A percentile compares a stretch with the other conserved stretches of the same genome.
phyloP scores from a whole-genome alignment of 2,888 invertebrate genomes.

The Trachelus stipa region DNA sequence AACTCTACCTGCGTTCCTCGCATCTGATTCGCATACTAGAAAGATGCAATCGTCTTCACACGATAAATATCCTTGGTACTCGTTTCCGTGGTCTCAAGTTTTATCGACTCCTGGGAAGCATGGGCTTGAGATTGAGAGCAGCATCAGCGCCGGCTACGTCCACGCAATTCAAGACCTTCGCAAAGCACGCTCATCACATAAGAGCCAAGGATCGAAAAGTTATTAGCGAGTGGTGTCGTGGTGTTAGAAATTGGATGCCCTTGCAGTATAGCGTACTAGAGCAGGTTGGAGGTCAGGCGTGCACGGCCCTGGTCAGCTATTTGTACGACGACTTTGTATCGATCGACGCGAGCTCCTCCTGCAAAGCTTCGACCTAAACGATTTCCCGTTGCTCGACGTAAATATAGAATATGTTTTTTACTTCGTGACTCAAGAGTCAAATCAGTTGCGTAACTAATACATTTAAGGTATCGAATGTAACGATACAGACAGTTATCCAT shows the following conservation, averaged over 20 bases:
- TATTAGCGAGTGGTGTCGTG: constrained; percentile 34
- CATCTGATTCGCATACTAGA: constrained; percentile 50
- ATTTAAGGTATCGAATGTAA: background rate
- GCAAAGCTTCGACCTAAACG: background rate
- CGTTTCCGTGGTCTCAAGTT: constrained; percentile 52
- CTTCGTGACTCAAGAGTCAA: background rate
- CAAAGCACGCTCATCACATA: constrained; percentile 40
- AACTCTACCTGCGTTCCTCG: constrained; percentile 45
- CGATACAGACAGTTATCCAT: background rate
- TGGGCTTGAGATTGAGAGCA: constrained; percentile 38
- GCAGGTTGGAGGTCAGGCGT: constrained; percentile 15
- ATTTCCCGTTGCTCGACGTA: background rate
- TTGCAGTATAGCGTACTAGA: constrained; percentile 42
- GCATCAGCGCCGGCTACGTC: constrained; percentile 35
- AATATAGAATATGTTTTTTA: background rate
- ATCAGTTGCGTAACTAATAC: background rate
- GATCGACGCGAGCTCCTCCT: constrained; percentile 20
- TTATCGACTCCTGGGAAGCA: constrained; percentile 46
- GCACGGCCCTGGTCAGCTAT: constrained; percentile 42
- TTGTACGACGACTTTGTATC: constrained; percentile 35
- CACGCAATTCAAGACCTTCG: constrained; percentile 46
- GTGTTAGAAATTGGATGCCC: constrained; percentile 38
- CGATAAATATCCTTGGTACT: constrained; percentile 44
- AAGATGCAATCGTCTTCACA: constrained; percentile 49
- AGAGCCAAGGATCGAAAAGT: constrained; percentile 36